A percentile compares a stretch with the other conserved stretches of the same genome.
These are phyloP conservation scores for Stratiolaelaps scimitus DNA, from an alignment of 1,140 invertebrate species.

Conservation along the genomic window DNA sequence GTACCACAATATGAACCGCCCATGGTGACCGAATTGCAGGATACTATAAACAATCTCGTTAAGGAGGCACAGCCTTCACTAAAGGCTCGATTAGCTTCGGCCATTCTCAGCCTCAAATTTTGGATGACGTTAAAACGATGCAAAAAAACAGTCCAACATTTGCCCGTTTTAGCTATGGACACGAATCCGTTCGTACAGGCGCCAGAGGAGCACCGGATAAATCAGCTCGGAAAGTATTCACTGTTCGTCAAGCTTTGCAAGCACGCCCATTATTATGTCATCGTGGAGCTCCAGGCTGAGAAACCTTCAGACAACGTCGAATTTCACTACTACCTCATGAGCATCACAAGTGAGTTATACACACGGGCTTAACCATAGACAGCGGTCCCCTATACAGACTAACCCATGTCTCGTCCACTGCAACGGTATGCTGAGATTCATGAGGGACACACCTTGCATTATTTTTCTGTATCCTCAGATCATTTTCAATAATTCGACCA, in stretches of 20 bases:
- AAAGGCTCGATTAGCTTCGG: constrained; percentile 53
- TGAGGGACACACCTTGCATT: too few species aligned
- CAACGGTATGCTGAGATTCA: not conserved
- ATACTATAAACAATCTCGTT: constrained; percentile 51
- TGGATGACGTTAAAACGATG: constrained; percentile 82
- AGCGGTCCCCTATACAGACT: not conserved
- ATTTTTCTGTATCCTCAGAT: too few species aligned
- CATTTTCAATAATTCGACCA: too few species aligned
- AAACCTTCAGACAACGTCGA: not conserved
- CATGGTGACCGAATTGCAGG: constrained; percentile 65
- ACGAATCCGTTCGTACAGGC: constrained; percentile 55
- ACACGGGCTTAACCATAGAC: not conserved
- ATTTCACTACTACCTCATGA: constrained; percentile 20
- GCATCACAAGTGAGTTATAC: constrained; percentile 10
- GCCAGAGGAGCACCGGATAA: constrained; percentile 56
- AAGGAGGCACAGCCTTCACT: constrained; percentile 56
- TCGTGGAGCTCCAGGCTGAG: constrained; percentile 33
- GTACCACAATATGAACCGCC: constrained; percentile 64
- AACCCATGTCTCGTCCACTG: not conserved
- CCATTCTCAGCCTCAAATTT: constrained; percentile 46
- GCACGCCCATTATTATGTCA: constrained; percentile 63
- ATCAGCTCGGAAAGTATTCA: constrained; percentile 58
- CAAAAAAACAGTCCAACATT: constrained; percentile 83
- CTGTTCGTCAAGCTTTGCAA: constrained; percentile 74
- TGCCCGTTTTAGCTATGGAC: constrained; percentile 72